A percentile compares a stretch with the other conserved stretches of the same genome.
Evolutionary conservation across 2,113 vertebrate species (phyloP).

Genomic region (Gopherus flavomarginatus): DNA sequence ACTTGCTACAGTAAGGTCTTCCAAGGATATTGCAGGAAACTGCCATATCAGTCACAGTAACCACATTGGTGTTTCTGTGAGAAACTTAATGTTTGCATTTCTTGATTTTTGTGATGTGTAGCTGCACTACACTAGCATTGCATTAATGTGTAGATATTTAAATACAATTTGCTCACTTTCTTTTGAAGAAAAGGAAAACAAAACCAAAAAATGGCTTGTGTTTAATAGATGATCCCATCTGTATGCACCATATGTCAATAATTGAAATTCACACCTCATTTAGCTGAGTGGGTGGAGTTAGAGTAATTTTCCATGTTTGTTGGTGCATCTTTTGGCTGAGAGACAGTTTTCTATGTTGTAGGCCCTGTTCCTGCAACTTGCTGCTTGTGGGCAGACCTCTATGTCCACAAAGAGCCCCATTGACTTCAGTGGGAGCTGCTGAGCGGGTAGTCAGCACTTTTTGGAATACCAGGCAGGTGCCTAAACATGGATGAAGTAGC

Average conservation of each 20-base stretch:
- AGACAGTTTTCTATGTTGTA: background rate
- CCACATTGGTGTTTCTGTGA: background rate
- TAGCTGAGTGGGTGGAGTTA: background rate
- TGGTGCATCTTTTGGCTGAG: background rate
- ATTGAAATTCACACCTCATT: background rate
- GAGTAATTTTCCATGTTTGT: background rate
- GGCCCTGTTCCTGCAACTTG: background rate
- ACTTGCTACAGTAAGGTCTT: too few relatives aligned
- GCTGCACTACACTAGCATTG: background rate
- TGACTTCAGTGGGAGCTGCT: background rate
- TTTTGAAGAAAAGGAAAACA: background rate
- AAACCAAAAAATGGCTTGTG: background rate
- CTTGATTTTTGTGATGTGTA: background rate
- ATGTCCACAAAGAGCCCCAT: accelerated
- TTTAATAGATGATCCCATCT: background rate
- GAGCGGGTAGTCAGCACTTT: background rate
- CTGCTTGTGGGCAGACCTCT: background rate
- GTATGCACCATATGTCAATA: accelerated
- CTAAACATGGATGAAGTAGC: background rate
- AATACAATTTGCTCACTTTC: background rate
- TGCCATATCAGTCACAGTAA: background rate
- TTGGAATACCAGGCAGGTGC: background rate
- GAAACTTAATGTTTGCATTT: background rate
- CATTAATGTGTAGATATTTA: background rate
- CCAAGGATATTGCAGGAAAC: too few relatives aligned